Base-by-base conservation (phyloP, 2,797 vertebrate species). In the Gallirallus australis region DNA sequence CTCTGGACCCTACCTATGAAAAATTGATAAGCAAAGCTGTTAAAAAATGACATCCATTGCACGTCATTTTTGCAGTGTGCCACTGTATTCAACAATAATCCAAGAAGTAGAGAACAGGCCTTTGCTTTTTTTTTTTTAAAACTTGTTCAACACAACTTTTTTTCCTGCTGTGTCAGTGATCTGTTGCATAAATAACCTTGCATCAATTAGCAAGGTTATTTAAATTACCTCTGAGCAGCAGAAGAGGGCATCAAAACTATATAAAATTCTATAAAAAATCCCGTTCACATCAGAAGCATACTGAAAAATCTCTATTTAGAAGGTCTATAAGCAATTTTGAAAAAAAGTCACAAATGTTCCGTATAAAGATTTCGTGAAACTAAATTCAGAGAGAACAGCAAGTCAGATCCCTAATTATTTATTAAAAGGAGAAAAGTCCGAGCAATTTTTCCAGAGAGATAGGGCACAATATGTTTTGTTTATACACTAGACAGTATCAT, bases 1-100 rank as follows among this genome's bases (percentile, higher is more conserved):
- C 33, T 82, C 52, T 78, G 61, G 53, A 81, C 78, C 52, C 25
- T 89, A 76, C 21, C 59, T 87, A 70, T 90, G 37, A 97, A 97
- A 97, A 87, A 89, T 23, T 94, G 59, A 90, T 95, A 24, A 90
- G 19, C 40, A 95, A 95, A 96, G 37, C 78, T 96, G 47, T 86
- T 93, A 94, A 82, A 96, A 87, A 77, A 92, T 0, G 2, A 53
- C 66, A 65, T 92, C 71, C 80, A 59, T 56, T 59, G 47, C n/a
- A 57, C 61, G 35, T 60, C 73, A 77, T 71, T 95, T 92, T 87
- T 95, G 59, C 82, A 89, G 70, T 30, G 47, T 80, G n/a, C 23
- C 54, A 65, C 52, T 76, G 28, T 39, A 82, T 72, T 61, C 25
- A 4, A 79, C 64, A 91, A 68, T 86, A 86, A 89, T 85, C 70